Evolutionary conservation across 2,888 invertebrate genomes (phyloP).

Genomic region (Alloplasta piceator): DNA sequence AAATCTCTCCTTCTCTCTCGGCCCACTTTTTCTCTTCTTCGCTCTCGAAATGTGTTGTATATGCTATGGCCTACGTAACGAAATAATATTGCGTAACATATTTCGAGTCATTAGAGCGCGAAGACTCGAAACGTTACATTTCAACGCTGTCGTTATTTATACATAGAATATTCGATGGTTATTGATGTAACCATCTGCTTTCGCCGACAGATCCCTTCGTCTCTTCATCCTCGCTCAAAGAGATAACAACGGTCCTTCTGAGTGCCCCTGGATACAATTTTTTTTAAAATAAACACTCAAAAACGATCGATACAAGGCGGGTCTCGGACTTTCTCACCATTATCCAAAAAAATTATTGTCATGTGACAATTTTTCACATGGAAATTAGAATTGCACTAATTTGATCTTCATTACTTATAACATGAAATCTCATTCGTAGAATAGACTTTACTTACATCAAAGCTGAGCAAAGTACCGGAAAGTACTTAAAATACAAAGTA

Average conservation of each 20-base stretch:
- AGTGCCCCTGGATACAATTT: too few species aligned
- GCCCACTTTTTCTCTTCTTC: background rate
- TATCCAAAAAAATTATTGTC: background rate
- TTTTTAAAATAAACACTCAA: too few species aligned
- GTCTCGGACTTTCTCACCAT: background rate
- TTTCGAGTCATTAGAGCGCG: slow-evolving; percentile 77
- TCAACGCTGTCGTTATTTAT: slow-evolving; percentile 51
- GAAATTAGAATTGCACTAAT: too few species aligned
- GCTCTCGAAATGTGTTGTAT: slow-evolving; percentile 37
- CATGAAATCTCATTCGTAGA: too few species aligned
- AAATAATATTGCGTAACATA: slow-evolving; percentile 78
- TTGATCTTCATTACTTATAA: too few species aligned
- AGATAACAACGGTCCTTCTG: slow-evolving; percentile 2
- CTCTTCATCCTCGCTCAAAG: background rate
- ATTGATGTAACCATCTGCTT: slow-evolving; percentile 70
- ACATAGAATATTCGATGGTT: slow-evolving; percentile 37
- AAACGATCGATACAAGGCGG: background rate
- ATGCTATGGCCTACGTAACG: slow-evolving; percentile 61
- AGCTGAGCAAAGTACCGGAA: too few species aligned
- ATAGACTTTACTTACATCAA: too few species aligned
- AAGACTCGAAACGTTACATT: slow-evolving; percentile 76
- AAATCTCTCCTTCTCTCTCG: slow-evolving; percentile 30
- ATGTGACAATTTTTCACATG: background rate
- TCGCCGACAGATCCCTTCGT: slow-evolving; percentile 7
- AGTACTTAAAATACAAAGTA: too few species aligned